These are phyloP conservation scores for Gadopsis bispinosus DNA, from an alignment of 2,797 vertebrate species.

Conservation along the genomic window DNA sequence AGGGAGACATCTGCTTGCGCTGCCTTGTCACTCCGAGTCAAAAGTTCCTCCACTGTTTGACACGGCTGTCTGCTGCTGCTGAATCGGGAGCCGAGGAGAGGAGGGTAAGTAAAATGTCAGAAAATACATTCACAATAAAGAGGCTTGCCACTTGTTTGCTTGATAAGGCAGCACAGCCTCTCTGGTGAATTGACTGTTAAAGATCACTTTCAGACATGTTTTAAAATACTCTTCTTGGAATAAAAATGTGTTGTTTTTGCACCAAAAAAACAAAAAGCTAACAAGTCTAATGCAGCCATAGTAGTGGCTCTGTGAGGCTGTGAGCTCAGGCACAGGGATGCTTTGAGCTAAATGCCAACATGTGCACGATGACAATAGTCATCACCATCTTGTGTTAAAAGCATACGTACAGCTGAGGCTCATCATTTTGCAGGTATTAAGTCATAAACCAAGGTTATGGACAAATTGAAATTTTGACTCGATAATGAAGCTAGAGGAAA, in stretches of 20 bases:
- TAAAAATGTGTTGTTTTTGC: background rate
- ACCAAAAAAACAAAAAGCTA: background rate
- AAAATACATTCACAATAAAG: constrained; percentile 49
- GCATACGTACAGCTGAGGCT: background rate
- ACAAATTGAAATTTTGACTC: too few relatives aligned
- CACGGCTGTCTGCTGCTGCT: constrained; percentile 72
- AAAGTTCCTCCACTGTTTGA: constrained; percentile 72
- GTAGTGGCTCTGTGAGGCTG: background rate
- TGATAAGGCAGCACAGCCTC: constrained; percentile 28
- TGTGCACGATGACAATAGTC: background rate
- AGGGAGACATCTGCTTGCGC: constrained; percentile 80
- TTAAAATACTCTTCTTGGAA: constrained; percentile 23
- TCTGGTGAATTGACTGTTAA: constrained; percentile 31
- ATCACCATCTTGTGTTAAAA: background rate
- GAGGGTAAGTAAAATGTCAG: constrained; percentile 49
- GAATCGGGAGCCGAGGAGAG: constrained; percentile 41
- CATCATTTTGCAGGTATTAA: too few relatives aligned
- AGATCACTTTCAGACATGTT: constrained; percentile 26
- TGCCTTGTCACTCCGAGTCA: constrained; percentile 79
- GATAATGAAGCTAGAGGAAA: too few relatives aligned
- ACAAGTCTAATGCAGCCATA: background rate
- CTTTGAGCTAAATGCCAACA: constrained; percentile 22
- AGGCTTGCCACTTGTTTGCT: constrained; percentile 39
- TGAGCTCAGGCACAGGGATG: rapidly evolving
- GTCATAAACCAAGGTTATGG: too few relatives aligned